Evolutionary conservation across 2,113 vertebrate species (phyloP), one percentile per base, ranked within the genome.

Genomic region (Pithys albifrons): DNA sequence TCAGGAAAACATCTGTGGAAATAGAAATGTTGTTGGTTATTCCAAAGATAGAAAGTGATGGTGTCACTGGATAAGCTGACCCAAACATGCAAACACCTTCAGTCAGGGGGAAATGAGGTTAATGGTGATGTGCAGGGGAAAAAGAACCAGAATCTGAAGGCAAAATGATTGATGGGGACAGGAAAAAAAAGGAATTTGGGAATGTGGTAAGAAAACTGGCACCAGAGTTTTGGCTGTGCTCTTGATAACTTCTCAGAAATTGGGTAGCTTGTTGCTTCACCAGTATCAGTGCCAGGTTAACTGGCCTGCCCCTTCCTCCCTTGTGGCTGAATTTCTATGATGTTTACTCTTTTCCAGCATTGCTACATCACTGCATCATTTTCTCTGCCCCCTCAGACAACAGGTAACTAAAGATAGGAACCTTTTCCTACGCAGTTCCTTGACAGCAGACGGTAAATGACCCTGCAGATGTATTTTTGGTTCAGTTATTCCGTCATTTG

Each of bases 361-460:
- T 88, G 87, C 74, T 79, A n/a, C 69, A 89, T 64, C 69, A 20
- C 89, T 89, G 61, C 87, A 76, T 64, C 64, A n/a, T 95, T 91
- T 91, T 88, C 88, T 77, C 85, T 90, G 82, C 75, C 92, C 86
- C 72, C 88, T 61, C 85, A 86, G 75, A 90, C 0, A 7, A 77
- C 23, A 61, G 78, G 41, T 80, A 86, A 73, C 94, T 93, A 95
- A 95, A 95, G 95, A 89, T 59, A 94, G 95, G 29, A 76, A 1
- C 78, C 35, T 62, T 77, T 87, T 59, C 78, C 92, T 91, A 74
- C 3, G 2, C 78, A 80, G 88, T 37, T 94, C 59, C 79, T 93
- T 52, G 82, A 75, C 88, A 93, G 85, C 88, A 88, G 89, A 62
- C 61, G 73, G 79, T 37, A 48, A 72, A 54, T 91, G 80, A 85